Evolutionary conservation across 2,797 vertebrate genomes (phyloP).

Genomic region (Pipistrellus pygmaeus): DNA sequence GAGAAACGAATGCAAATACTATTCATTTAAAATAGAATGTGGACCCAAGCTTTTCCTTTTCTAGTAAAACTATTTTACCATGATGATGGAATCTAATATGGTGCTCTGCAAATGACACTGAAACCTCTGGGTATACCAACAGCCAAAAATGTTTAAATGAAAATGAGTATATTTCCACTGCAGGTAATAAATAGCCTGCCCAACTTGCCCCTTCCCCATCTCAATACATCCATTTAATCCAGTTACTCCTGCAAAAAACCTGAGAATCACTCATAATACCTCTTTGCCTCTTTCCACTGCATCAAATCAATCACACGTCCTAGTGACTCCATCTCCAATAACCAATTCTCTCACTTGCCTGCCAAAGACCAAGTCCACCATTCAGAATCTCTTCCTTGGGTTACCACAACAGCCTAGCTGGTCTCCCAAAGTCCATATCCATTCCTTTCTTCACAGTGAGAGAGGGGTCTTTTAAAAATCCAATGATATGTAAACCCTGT

Average conservation of each 20-base stretch:
- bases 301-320: neutral
- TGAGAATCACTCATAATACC: neutral
- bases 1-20: conserved; percentile 4
- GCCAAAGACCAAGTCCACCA: neutral
- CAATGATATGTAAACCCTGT: neutral
- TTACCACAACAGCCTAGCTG: neutral
- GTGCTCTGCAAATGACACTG: neutral
- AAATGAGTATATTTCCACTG: neutral
- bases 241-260: conserved; percentile 2
- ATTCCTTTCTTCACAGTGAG: neutral
- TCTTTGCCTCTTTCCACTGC: neutral
- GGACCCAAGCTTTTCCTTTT: conserved; percentile 16
- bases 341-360: neutral
- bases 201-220: neutral
- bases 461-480: neutral
- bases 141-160: neutral
- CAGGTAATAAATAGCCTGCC: neutral
- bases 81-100: neutral
- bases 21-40: conserved; percentile 3
- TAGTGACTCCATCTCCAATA: neutral
- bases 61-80: conserved; percentile 40
- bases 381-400: neutral
- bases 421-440: neutral
- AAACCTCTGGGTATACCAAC: neutral
- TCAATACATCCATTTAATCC: neutral